Percentiles rank a stretch among this genome's conserved stretches.
These are phyloP conservation scores for Eurytoma californica DNA, from an alignment of 2,888 invertebrate species.

Conservation along the genomic window DNA sequence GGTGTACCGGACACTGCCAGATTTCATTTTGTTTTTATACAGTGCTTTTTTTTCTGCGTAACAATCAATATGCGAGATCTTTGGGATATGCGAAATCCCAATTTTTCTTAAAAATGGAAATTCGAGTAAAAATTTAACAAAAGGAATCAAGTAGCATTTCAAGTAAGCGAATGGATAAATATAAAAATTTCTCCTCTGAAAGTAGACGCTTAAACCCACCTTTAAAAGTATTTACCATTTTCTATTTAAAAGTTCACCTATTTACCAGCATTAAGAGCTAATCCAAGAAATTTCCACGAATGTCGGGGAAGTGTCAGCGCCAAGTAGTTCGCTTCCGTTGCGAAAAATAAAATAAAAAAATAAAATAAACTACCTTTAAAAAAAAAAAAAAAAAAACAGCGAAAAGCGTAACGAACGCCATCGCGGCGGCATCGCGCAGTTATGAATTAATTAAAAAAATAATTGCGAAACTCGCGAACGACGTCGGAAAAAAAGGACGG, in stretches of 20 bases:
- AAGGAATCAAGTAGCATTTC: no score
- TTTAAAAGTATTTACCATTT: no score
- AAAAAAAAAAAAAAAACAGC: background rate
- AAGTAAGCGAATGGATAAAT: no score
- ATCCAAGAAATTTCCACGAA: background rate
- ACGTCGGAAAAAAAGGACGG: background rate
- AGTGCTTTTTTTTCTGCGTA: no score
- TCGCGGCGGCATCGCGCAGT: constrained; percentile 24
- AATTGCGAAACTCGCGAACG: background rate
- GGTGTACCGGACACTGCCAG: no score
- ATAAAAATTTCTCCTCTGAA: no score
- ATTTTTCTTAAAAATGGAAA: no score
- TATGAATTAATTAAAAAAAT: constrained; percentile 53
- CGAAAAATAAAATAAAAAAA: background rate
- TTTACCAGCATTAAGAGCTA: background rate
- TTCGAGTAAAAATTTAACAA: no score
- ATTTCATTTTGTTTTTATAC: no score
- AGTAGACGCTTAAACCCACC: background rate
- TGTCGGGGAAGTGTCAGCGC: background rate
- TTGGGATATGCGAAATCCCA: no score
- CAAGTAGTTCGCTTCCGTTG: background rate
- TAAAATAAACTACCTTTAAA: no score
- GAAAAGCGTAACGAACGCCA: background rate
- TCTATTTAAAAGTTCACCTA: background rate
- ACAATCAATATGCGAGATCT: no score